Evolutionary conservation across 2,888 invertebrate genomes (phyloP).

Genomic region (Amphipyra tragopoginis): DNA sequence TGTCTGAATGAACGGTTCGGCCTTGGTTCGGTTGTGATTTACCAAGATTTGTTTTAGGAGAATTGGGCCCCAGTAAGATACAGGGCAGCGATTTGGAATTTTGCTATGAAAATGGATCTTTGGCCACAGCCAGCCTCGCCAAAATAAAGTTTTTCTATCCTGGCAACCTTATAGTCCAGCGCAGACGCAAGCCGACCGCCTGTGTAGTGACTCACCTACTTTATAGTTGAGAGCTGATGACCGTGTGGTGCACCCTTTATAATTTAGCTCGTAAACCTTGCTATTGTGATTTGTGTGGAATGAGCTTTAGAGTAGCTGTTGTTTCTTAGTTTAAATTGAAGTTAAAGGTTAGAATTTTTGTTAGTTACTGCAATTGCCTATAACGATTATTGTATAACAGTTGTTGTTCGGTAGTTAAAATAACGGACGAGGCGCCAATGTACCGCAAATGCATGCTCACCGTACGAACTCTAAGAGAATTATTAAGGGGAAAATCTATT

Average conservation of each 20-base stretch:
- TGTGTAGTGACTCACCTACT: slow-evolving; percentile 51
- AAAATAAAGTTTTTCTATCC: background rate
- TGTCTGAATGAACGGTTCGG: no score
- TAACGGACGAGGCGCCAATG: no score
- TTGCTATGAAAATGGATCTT: no score
- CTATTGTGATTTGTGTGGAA: slow-evolving; percentile 53
- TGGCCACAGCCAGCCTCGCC: no score
- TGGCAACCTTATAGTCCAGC: slow-evolving; percentile 46
- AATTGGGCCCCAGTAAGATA: no score
- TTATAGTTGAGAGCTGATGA: slow-evolving; percentile 47
- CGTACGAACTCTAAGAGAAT: no score
- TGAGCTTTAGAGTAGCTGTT: slow-evolving; percentile 22
- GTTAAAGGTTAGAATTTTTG: slow-evolving; percentile 6
- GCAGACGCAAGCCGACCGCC: slow-evolving; percentile 50
- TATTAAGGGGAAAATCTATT: no score
- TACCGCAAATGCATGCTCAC: no score
- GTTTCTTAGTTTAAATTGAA: slow-evolving; percentile 23
- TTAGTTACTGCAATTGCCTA: slow-evolving; percentile 11
- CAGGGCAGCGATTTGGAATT: no score
- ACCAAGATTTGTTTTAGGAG: no score
- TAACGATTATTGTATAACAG: slow-evolving; percentile 7
- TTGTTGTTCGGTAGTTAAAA: no score
- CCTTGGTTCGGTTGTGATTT: no score
- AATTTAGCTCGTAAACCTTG: slow-evolving; percentile 47
- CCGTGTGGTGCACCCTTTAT: slow-evolving; percentile 47